Conservation (phyloP, 2,797 vertebrate species). For the Dryobates pubescens region DNA sequence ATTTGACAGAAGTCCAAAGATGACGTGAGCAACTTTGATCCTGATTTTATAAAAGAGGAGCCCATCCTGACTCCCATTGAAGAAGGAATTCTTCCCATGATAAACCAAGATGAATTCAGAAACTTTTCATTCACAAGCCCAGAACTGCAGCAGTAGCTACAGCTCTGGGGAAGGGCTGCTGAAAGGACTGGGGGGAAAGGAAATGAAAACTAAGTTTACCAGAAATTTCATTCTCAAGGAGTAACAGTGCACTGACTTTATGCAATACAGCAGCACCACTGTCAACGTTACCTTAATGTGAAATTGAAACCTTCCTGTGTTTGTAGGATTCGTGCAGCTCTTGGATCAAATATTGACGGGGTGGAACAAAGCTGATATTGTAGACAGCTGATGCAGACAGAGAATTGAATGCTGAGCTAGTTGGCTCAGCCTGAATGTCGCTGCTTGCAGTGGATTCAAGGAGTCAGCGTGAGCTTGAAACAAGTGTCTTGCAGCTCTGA, state of each 20-base stretch:
- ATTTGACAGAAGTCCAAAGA: constrained; percentile 90
- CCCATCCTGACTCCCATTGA: constrained; percentile 94
- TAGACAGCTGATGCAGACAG: constrained; percentile 38
- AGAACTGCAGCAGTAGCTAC: constrained; percentile 79
- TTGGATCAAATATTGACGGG: constrained; percentile 64
- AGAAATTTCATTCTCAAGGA: constrained; percentile 58
- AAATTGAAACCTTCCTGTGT: constrained; percentile 50
- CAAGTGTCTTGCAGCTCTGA: constrained; percentile 67
- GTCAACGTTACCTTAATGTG: constrained; percentile 59
- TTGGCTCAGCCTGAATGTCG: constrained; percentile 23
- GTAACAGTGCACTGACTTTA: constrained; percentile 46
- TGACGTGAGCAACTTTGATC: constrained; percentile 98
- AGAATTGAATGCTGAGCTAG: constrained; percentile 34
- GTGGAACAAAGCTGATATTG: not conserved
- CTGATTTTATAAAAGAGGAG: constrained; percentile 96
- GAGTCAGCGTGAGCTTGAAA: constrained; percentile 36
- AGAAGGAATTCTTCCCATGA: constrained; percentile 87
- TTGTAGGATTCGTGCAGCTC: constrained; percentile 50
- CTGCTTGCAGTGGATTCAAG: not conserved
- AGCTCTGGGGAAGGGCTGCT: not conserved
- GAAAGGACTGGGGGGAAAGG: constrained; percentile 10
- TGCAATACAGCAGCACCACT: constrained; percentile 18
- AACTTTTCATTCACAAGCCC: constrained; percentile 94
- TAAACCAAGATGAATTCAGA: constrained; percentile 95
- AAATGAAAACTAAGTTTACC: constrained; percentile 33